A percentile compares a stretch with the other conserved stretches of the same genome.
phyloP scores from a whole-genome alignment of 2,888 invertebrate genomes.

The Anagyrus pseudococci region DNA sequence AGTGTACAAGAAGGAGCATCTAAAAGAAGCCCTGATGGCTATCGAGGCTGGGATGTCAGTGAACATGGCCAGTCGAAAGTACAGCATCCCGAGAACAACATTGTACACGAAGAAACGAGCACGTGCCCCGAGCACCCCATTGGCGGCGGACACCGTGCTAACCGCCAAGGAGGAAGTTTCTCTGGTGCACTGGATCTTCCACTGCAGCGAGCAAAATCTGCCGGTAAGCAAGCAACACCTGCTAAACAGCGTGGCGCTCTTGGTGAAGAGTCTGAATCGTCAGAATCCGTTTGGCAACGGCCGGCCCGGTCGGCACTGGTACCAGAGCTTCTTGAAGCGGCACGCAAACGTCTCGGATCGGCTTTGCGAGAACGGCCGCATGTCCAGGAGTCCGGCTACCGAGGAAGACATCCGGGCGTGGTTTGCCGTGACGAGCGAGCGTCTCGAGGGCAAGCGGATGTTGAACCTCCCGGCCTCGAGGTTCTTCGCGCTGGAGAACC shows the following conservation, averaged over 20 bases:
- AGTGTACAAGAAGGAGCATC: conserved; percentile 12
- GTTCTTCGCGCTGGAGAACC: conserved; percentile 9
- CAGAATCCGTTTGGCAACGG: conserved; percentile 31
- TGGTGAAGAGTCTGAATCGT: conserved; percentile 36
- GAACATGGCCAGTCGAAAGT: conserved; percentile 27
- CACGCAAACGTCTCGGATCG: neutral
- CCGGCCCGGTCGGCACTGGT: conserved; percentile 20
- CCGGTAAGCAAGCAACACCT: conserved; percentile 40
- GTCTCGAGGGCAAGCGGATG: conserved; percentile 10
- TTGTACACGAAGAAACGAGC: conserved; percentile 32
- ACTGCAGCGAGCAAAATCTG: conserved; percentile 40
- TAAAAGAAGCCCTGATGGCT: conserved; percentile 22
- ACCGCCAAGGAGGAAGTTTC: conserved; percentile 28
- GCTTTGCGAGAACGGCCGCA: neutral
- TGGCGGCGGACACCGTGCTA: conserved; percentile 34
- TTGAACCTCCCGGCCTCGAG: conserved; percentile 9
- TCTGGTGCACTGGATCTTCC: conserved; percentile 39
- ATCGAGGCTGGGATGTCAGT: conserved; percentile 31
- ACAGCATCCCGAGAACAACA: conserved; percentile 36
- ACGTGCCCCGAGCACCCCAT: conserved; percentile 28
- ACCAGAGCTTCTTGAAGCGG: conserved; percentile 7
- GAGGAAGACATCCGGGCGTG: conserved; percentile 2
- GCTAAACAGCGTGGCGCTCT: conserved; percentile 39
- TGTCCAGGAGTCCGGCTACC: neutral
- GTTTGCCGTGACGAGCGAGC: neutral